phyloP scores from a whole-genome alignment of 2,888 invertebrate species.

The Sesamia inferens region DNA sequence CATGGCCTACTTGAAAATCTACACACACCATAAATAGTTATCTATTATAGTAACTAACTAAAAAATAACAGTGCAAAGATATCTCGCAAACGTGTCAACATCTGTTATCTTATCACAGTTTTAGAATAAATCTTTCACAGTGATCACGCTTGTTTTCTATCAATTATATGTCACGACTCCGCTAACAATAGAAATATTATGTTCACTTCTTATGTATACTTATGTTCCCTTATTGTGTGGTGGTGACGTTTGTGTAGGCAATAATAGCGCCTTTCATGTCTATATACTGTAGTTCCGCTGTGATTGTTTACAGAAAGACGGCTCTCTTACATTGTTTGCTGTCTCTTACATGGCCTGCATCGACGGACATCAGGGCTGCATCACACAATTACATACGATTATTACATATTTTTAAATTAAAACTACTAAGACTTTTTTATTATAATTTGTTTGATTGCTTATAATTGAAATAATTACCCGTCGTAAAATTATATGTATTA shows the following conservation, averaged over 20 bases:
- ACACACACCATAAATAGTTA: conserved; percentile 9
- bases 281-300: conserved; percentile 21
- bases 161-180: conserved; percentile 61
- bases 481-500: not conserved
- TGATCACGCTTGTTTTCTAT: conserved; percentile 56
- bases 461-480: not conserved
- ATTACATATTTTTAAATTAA: not conserved
- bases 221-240: conserved; percentile 44
- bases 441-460: not conserved
- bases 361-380: conserved; percentile 45
- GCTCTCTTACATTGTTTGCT: conserved; percentile 56
- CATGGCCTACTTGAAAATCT: not conserved
- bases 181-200: conserved; percentile 44
- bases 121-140: conserved; percentile 49
- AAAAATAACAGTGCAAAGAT: conserved; percentile 30
- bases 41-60: not conserved
- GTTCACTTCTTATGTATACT: conserved; percentile 25
- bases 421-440: not conserved
- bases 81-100: conserved; percentile 33
- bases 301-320: conserved; percentile 56
- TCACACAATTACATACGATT: not conserved
- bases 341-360: conserved; percentile 34
- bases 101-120: conserved; percentile 52
- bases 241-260: conserved; percentile 33
- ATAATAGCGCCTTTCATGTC: conserved; percentile 57